Conservation (phyloP, 2,113 vertebrate species). For the mouse (Mus musculus) region GRCm39 chr16:57572501-57573000, state of each 20-base stretch:
- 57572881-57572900: neutral
- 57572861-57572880: neutral
- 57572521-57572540: neutral
- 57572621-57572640: neutral
- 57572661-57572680: neutral
- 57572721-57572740: neutral
- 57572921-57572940: neutral
- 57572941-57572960: neutral
- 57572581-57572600: neutral
- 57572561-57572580: neutral
- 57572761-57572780: neutral
- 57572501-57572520: neutral
- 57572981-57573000: conserved; percentile 24
- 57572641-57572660: neutral
- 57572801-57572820: neutral
- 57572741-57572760: neutral
- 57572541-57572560: neutral
- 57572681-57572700: neutral
- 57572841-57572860: neutral
- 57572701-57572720: neutral
- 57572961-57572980: conserved; percentile 39
- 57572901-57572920: conserved; percentile 25
- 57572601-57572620: conserved; percentile 3
- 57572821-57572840: neutral
- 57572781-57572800: neutral